Conservation (phyloP, 2,888 invertebrate genomes). For the Leptinotarsa haldemani region DNA sequence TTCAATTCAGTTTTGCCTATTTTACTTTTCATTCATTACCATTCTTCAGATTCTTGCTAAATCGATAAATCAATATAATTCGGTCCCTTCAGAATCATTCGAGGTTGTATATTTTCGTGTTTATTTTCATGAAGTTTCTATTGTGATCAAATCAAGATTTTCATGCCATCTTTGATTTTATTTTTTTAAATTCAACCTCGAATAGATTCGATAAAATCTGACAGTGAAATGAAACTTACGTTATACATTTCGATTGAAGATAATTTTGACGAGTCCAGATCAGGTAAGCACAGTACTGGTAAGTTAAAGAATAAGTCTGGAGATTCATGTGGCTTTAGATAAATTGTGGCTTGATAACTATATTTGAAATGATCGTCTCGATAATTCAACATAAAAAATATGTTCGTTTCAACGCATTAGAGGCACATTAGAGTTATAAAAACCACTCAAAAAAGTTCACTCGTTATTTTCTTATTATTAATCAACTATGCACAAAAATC, state of each 20-base stretch:
- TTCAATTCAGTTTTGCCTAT: not conserved
- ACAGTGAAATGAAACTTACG: constrained; percentile 13
- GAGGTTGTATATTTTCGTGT: not conserved
- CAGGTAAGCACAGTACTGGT: constrained; percentile 56
- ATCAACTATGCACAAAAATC: not conserved
- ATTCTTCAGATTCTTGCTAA: not conserved
- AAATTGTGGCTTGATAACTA: not conserved
- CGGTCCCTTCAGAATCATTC: not conserved
- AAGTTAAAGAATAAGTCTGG: constrained; percentile 45
- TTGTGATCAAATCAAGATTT: not conserved
- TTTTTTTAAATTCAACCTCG: constrained; percentile 11
- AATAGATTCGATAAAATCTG: constrained; percentile 12
- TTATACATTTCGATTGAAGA: constrained; percentile 53
- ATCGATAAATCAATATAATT: not conserved
- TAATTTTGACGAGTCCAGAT: constrained; percentile 55
- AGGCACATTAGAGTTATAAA: not conserved
- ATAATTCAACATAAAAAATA: not conserved
- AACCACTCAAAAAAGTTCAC: not conserved
- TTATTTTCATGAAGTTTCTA: not conserved
- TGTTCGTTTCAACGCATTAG: not conserved
- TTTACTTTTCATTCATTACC: not conserved
- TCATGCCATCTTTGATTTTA: not conserved
- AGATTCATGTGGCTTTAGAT: not conserved
- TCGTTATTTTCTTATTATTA: not conserved
- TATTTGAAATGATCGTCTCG: constrained; percentile 3